Evolutionary conservation across 1,140 invertebrate species (phyloP).

Genomic region (Leptinotarsa defecta): DNA sequence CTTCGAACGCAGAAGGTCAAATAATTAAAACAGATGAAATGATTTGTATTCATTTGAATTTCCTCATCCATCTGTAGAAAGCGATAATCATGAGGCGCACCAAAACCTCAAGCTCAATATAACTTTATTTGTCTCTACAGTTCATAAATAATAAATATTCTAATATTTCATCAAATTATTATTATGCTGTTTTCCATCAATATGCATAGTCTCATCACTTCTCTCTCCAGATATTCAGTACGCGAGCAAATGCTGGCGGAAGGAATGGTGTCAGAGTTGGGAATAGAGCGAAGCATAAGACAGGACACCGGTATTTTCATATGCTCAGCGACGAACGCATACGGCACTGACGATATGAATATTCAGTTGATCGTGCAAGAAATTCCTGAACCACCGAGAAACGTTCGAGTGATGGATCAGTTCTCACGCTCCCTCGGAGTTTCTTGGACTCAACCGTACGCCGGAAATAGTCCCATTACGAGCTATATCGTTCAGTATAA

Average conservation of each 20-base stretch:
- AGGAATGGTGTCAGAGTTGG: conserved; percentile 82
- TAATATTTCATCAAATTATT: too few relatives aligned
- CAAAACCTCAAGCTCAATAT: too few relatives aligned
- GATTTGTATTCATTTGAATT: too few relatives aligned
- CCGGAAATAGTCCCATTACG: conserved; percentile 86
- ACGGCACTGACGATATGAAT: conserved; percentile 88
- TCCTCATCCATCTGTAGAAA: too few relatives aligned
- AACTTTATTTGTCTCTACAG: too few relatives aligned
- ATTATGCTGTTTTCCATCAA: too few relatives aligned
- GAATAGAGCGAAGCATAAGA: conserved; percentile 78
- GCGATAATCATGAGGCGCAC: too few relatives aligned
- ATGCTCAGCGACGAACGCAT: conserved; percentile 85
- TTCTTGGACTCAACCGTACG: conserved; percentile 83
- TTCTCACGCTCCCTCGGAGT: conserved; percentile 78
- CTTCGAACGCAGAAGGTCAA: too few relatives aligned
- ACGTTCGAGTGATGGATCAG: conserved; percentile 82
- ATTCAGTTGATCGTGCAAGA: conserved; percentile 91
- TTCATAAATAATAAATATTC: too few relatives aligned
- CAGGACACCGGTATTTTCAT: conserved; percentile 88
- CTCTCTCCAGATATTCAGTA: conserved; percentile 63
- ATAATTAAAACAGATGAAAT: too few relatives aligned
- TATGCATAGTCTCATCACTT: too few relatives aligned
- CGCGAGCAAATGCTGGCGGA: conserved; percentile 75
- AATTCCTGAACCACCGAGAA: conserved; percentile 85
- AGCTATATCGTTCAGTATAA: conserved; percentile 88